phyloP scores from a whole-genome alignment of 2,113 vertebrate genomes.

The Protobothrops flavoviridis region DNA sequence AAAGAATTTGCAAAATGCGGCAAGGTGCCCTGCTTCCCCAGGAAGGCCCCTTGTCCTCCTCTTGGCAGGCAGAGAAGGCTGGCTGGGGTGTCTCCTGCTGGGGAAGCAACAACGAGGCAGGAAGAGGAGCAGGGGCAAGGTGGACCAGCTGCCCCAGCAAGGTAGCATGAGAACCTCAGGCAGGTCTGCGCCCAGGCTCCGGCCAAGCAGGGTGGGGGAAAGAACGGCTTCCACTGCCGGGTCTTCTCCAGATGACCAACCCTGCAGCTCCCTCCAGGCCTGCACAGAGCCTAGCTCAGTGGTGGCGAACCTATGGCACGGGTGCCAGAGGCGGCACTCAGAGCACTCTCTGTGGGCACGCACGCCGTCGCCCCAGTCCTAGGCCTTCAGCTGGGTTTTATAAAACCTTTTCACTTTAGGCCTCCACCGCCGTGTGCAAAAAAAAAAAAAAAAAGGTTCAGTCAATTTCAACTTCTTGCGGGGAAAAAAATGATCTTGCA shows the following conservation, averaged over 20 bases:
- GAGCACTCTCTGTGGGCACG: too few species aligned
- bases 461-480: too few species aligned
- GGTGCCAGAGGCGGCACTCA: too few species aligned
- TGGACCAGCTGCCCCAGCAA: not conserved
- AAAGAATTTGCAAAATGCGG: not conserved
- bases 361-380: too few species aligned
- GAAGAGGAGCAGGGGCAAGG: not conserved
- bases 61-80: not conserved
- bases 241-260: not conserved
- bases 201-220: not conserved
- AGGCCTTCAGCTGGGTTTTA: too few species aligned
- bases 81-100: accelerated
- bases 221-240: not conserved
- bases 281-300: not conserved
- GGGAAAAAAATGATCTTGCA: too few species aligned
- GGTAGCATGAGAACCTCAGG: not conserved
- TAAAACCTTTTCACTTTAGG: too few species aligned
- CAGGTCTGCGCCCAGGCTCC: not conserved
- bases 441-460: too few species aligned
- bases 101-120: too few species aligned
- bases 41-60: not conserved
- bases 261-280: not conserved
- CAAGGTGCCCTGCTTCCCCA: not conserved
- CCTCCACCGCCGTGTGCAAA: too few species aligned
- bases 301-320: too few species aligned